Evolutionary conservation across 2,888 invertebrate species (phyloP), one percentile per base, ranked within the genome.

Genomic region (Salpingus planirostris): DNA sequence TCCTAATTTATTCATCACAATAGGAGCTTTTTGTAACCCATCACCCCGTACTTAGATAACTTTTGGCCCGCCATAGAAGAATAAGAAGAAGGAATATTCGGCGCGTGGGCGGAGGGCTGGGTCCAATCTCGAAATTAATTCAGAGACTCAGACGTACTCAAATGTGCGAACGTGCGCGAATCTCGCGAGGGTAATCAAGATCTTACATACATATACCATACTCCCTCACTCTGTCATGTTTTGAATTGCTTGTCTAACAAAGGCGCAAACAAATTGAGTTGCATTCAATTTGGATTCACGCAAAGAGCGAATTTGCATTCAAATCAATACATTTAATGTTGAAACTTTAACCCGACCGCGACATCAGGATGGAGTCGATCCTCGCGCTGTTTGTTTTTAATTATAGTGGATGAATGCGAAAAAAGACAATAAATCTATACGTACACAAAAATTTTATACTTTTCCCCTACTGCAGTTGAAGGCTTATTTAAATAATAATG

Each of bases 171-270:
- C n/a, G n/a, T 18, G 5, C 8, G 18, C 8, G 8, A 18, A 18
- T 18, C 18, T 8, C 18, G 5, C 18, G 5, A 8, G 18, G 8
- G 18, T 18, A 18, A 18, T 18, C 5, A 18, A 18, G 5, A 18
- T 18, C 18, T 18, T 5, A 18, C 8, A 18, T 18, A 6, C n/a
- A n/a, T n/a, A n/a, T n/a, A n/a, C n/a, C n/a, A n/a, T n/a, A 5
- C 18, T 18, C 18, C 18, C 18, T 8, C 18, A 6, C 18, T 18
- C 11, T 11, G 6, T 15, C 18, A 11, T 28, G 21, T 21, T 13
- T 28, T 18, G 10, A 13, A 28, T 28, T 3, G 3, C 21, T 21
- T 28, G 28, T 11, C 28, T 21, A 21, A 28, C 28, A 28, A 28
- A 28, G 28, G 14, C 15, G 12, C 4, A 3, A 27, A 28, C 28